phyloP scores from a whole-genome alignment of 2,113 vertebrate genomes.

The Diadophis punctatus region DNA sequence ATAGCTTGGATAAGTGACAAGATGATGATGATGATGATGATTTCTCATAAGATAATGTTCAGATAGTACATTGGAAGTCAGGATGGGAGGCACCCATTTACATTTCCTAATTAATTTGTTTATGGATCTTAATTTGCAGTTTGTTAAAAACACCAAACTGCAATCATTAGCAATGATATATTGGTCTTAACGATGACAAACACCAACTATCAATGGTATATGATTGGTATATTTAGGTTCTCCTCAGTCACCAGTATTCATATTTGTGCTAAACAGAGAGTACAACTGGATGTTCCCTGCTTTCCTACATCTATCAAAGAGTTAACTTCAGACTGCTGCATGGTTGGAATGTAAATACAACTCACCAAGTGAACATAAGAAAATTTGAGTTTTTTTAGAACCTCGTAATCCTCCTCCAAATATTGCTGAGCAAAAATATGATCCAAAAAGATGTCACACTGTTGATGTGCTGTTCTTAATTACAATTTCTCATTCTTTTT shows the following conservation, averaged over 20 bases:
- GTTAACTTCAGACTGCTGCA: neutral
- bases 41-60: neutral
- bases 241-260: neutral
- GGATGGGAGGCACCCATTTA: neutral
- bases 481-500: neutral
- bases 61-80: neutral
- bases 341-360: neutral
- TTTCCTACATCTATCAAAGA: neutral
- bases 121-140: constrained; percentile 2
- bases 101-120: constrained; percentile 1
- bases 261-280: neutral
- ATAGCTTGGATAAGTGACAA: neutral
- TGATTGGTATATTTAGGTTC: neutral
- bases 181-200: neutral
- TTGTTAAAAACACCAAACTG: neutral
- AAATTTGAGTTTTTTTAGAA: neutral
- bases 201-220: neutral
- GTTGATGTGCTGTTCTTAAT: neutral
- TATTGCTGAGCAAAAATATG: neutral
- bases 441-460: neutral
- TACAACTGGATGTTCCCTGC: neutral
- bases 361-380: neutral
- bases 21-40: too few species aligned
- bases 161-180: neutral
- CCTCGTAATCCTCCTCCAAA: neutral